Evolutionary conservation across 2,113 vertebrate species (phyloP).

Genomic region (Egretta garzetta): DNA sequence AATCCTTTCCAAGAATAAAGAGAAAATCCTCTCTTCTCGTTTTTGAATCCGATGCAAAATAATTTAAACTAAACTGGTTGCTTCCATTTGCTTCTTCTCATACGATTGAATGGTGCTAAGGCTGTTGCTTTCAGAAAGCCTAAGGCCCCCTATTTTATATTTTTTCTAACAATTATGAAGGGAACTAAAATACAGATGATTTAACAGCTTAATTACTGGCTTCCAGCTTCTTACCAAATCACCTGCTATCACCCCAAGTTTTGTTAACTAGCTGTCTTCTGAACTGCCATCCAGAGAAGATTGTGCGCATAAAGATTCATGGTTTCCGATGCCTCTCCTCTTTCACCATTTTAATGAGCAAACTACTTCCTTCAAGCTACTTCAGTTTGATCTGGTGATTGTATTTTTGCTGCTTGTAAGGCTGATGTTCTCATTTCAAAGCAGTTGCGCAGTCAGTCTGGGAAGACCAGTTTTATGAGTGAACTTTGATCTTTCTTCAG

Average conservation of each 20-base stretch:
- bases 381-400: neutral
- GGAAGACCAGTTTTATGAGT: neutral
- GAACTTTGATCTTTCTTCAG: neutral
- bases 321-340: neutral
- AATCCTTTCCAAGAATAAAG: neutral
- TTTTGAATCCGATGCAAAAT: neutral
- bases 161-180: neutral
- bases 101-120: neutral
- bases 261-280: neutral
- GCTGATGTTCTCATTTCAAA: neutral
- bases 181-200: neutral
- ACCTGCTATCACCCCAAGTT: neutral
- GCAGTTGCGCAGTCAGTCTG: neutral
- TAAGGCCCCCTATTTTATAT: neutral
- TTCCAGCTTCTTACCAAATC: neutral
- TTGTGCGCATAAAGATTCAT: neutral
- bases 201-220: neutral
- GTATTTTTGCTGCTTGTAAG: neutral
- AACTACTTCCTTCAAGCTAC: neutral
- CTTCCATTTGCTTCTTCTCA: neutral
- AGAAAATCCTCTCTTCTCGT: neutral
- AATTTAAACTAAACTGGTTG: neutral
- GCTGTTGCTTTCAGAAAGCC: neutral
- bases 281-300: neutral
- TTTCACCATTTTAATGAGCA: neutral